Percentiles rank a stretch among this genome's conserved stretches.
Conservation (phyloP, 2,888 invertebrate species). For the Muscina levida region DNA sequence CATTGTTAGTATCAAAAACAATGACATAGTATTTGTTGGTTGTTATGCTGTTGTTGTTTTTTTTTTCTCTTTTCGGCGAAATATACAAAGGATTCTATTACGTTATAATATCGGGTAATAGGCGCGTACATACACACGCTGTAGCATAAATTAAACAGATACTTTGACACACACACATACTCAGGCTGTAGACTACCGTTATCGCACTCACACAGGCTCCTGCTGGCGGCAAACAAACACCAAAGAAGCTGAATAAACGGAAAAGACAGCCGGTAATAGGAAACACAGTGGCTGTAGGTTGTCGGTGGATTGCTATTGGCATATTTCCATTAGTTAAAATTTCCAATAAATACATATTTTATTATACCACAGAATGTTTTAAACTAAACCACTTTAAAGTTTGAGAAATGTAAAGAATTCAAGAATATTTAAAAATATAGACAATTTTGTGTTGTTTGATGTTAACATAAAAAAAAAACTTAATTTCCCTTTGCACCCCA, state of each 20-base stretch:
- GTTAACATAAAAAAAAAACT: too few relatives aligned
- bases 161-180: background rate
- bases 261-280: background rate
- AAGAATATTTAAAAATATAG: too few relatives aligned
- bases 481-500: too few relatives aligned
- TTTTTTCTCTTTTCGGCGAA: background rate
- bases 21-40: conserved; percentile 9
- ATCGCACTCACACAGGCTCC: background rate
- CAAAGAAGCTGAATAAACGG: background rate
- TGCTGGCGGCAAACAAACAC: background rate
- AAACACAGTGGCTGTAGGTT: background rate
- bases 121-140: background rate
- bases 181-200: background rate
- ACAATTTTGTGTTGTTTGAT: too few relatives aligned
- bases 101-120: conserved; percentile 14
- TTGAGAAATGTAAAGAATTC: too few relatives aligned
- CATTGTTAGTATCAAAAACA: conserved; percentile 30
- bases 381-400: too few relatives aligned
- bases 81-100: conserved; percentile 4
- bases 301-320: too few relatives aligned
- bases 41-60: background rate
- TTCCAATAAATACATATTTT: too few relatives aligned
- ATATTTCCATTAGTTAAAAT: too few relatives aligned
- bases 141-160: background rate
- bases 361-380: too few relatives aligned